Conservation (phyloP, 2,888 invertebrate species). For the Leucophenga montana region DNA sequence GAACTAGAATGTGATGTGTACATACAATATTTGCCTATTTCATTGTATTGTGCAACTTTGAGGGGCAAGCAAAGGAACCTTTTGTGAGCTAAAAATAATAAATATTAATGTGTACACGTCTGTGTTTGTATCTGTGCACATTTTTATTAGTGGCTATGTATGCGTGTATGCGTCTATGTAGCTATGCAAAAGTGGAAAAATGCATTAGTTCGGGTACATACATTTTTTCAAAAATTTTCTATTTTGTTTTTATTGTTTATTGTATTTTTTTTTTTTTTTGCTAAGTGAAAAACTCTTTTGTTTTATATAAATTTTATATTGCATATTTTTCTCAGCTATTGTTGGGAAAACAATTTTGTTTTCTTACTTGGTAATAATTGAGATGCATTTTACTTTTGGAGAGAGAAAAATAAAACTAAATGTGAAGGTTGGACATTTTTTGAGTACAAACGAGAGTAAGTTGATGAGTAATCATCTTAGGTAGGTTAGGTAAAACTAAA, state of each 20-base stretch:
- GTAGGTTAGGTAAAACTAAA: too few species aligned
- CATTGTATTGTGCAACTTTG: slow-evolving; percentile 4
- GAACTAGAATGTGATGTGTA: too few species aligned
- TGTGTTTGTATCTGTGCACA: slow-evolving; percentile 1
- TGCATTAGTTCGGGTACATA: slow-evolving; percentile 9
- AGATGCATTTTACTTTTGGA: neutral
- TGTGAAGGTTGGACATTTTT: too few species aligned
- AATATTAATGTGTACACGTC: neutral
- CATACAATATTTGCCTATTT: slow-evolving; percentile 1
- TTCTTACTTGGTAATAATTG: neutral
- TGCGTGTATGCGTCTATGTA: neutral
- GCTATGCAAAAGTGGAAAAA: slow-evolving; percentile 13
- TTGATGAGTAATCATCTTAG: too few species aligned
- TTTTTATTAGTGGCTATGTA: neutral
- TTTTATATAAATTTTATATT: neutral
- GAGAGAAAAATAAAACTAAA: too few species aligned
- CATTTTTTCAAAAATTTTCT: neutral
- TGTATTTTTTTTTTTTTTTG: neutral
- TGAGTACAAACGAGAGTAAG: too few species aligned
- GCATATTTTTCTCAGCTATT: slow-evolving; percentile 2
- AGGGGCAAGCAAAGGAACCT: neutral
- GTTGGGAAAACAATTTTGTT: neutral
- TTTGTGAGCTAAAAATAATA: slow-evolving; percentile 2
- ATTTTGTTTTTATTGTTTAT: too few species aligned
- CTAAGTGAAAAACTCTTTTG: slow-evolving; percentile 7